Conservation (phyloP, 2,113 vertebrate genomes). For the rat (Rattus norvegicus) region DNA sequence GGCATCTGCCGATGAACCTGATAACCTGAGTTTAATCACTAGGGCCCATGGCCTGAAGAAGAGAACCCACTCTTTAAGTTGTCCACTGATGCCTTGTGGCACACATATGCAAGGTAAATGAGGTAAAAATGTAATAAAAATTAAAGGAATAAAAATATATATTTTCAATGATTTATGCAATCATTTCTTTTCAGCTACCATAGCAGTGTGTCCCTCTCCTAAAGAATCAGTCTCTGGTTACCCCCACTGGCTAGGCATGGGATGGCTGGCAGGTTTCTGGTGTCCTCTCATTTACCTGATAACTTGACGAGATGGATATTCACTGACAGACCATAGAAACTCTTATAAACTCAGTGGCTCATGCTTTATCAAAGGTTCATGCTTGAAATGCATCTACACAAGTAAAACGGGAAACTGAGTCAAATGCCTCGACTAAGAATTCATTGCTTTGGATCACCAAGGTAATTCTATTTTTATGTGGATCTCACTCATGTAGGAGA, state of each 20-base stretch:
- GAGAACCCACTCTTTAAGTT: background rate
- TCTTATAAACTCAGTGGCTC: background rate
- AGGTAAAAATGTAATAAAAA: background rate
- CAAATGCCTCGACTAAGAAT: background rate
- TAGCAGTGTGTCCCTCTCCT: background rate
- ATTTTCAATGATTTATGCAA: background rate
- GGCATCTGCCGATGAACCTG: no score
- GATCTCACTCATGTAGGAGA: background rate
- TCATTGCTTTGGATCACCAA: background rate
- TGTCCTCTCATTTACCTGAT: background rate
- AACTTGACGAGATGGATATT: background rate
- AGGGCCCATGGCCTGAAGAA: background rate
- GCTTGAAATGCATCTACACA: background rate
- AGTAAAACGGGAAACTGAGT: slow-evolving; percentile 32
- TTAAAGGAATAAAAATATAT: background rate
- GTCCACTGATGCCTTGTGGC: background rate
- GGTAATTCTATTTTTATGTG: background rate
- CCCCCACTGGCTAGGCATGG: background rate
- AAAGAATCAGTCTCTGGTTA: background rate
- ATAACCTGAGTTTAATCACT: no score
- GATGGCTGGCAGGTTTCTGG: background rate
- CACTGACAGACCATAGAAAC: slow-evolving; percentile 6
- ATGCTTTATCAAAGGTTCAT: background rate
- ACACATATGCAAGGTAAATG: background rate
- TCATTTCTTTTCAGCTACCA: background rate